Evolutionary conservation across 2,888 invertebrate species (phyloP).

Genomic region (Argyresthia goedartella): DNA sequence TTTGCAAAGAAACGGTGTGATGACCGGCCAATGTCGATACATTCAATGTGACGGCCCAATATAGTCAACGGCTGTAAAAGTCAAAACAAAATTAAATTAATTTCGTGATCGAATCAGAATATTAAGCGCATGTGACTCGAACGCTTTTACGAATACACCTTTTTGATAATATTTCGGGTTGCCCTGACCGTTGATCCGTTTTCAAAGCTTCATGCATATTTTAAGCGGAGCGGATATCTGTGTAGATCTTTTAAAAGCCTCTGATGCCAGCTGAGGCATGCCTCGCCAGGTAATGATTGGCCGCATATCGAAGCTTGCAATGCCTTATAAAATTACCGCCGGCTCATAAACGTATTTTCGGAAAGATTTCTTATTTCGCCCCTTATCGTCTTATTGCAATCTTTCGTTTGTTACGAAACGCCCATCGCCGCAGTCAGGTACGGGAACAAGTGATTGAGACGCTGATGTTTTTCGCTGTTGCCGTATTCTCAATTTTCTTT

Average conservation of each 20-base stretch:
- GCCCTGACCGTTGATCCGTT: constrained; percentile 41
- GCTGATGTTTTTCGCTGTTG: constrained; percentile 28
- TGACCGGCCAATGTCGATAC: neutral
- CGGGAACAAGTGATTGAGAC: constrained; percentile 38
- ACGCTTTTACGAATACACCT: neutral
- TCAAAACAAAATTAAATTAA: neutral
- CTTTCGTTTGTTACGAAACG: constrained; percentile 55
- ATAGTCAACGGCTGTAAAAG: neutral
- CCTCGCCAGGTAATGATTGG: constrained; percentile 51
- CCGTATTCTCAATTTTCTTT: constrained; percentile 3
- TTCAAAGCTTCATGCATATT: constrained; percentile 39
- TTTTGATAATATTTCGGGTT: constrained; percentile 12
- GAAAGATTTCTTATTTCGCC: constrained; percentile 58
- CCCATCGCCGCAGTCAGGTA: constrained; percentile 37
- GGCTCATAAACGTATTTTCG: constrained; percentile 60
- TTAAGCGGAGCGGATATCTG: constrained; percentile 39
- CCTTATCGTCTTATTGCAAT: constrained; percentile 64
- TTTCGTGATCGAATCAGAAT: neutral
- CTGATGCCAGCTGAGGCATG: constrained; percentile 28
- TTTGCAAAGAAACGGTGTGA: constrained; percentile 4
- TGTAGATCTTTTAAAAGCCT: constrained; percentile 49
- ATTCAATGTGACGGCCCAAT: neutral
- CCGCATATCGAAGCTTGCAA: constrained; percentile 57
- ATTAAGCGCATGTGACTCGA: neutral
- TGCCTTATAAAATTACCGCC: constrained; percentile 61